These are phyloP conservation scores for Zaprionus nigranus DNA, from an alignment of 1,140 invertebrate species.

Conservation along the genomic window DNA sequence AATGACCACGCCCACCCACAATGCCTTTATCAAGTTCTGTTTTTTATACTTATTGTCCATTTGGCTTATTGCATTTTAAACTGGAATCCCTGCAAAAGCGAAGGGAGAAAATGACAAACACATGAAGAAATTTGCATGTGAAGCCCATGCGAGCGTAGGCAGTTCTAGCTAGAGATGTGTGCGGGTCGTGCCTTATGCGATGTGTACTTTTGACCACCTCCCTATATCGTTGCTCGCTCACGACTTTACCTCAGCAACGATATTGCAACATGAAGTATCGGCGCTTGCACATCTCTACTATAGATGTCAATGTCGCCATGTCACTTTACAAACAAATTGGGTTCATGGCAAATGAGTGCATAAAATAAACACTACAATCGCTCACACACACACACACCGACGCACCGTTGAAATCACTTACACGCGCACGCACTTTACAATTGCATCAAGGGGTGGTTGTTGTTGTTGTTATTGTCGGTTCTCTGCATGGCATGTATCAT, in stretches of 20 bases:
- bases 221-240: neutral
- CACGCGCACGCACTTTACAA: slow-evolving; percentile 52
- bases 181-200: neutral
- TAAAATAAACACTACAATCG: slow-evolving; percentile 10
- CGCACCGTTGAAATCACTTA: slow-evolving; percentile 45
- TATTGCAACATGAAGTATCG: neutral
- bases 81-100: slow-evolving; percentile 22
- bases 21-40: slow-evolving; percentile 10
- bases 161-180: slow-evolving; percentile 13
- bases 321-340: slow-evolving; percentile 54
- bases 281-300: slow-evolving; percentile 10
- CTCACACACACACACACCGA: neutral
- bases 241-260: neutral
- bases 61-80: slow-evolving; percentile 45
- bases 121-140: slow-evolving; percentile 34
- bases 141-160: slow-evolving; percentile 3
- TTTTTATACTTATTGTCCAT: slow-evolving; percentile 21
- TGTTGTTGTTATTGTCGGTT: slow-evolving; percentile 11
- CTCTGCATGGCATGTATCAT: slow-evolving; percentile 3
- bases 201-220: neutral
- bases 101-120: slow-evolving; percentile 9
- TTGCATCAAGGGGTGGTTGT: slow-evolving; percentile 43
- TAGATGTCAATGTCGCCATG: slow-evolving; percentile 38
- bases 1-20: slow-evolving; percentile 42
- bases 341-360: slow-evolving; percentile 60